Evolutionary conservation across 2,113 vertebrate species (phyloP).

Genomic region (Sphaerodactylus townsendi): DNA sequence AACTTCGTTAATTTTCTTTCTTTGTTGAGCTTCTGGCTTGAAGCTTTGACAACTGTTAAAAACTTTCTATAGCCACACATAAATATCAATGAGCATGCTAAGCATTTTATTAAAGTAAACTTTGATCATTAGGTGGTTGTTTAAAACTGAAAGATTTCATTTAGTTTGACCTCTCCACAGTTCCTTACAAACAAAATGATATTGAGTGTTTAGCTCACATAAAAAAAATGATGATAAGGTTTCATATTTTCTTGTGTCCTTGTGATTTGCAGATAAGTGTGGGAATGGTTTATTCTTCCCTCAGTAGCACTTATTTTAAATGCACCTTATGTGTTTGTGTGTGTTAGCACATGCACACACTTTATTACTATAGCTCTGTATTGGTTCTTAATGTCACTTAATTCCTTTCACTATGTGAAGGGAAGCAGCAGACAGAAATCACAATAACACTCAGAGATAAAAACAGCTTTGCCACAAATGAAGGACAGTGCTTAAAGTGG

Average conservation of each 20-base stretch:
- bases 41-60: constrained; percentile 67
- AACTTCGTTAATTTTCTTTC: constrained; percentile 54
- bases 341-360: constrained; percentile 22
- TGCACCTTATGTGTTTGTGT: constrained; percentile 40
- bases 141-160: constrained; percentile 40
- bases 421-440: constrained; percentile 39
- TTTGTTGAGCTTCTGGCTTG: constrained; percentile 52
- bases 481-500: constrained; percentile 43
- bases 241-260: constrained; percentile 44
- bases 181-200: constrained; percentile 48
- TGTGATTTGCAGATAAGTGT: constrained; percentile 60
- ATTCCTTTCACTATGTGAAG: constrained; percentile 65
- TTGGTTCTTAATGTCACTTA: constrained; percentile 53
- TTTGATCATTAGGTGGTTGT: constrained; percentile 52
- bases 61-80: constrained; percentile 37
- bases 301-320: constrained; percentile 60
- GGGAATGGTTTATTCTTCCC: constrained; percentile 47
- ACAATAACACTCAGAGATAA: constrained; percentile 51
- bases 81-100: not conserved
- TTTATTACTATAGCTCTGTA: constrained; percentile 40
- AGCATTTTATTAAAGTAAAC: constrained; percentile 45
- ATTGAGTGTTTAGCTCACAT: constrained; percentile 30
- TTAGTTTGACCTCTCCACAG: constrained; percentile 42
- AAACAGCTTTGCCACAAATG: constrained; percentile 8
- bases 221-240: constrained; percentile 27